phyloP scores from a whole-genome alignment of 2,113 vertebrate genomes.

The Talpa occidentalis region DNA sequence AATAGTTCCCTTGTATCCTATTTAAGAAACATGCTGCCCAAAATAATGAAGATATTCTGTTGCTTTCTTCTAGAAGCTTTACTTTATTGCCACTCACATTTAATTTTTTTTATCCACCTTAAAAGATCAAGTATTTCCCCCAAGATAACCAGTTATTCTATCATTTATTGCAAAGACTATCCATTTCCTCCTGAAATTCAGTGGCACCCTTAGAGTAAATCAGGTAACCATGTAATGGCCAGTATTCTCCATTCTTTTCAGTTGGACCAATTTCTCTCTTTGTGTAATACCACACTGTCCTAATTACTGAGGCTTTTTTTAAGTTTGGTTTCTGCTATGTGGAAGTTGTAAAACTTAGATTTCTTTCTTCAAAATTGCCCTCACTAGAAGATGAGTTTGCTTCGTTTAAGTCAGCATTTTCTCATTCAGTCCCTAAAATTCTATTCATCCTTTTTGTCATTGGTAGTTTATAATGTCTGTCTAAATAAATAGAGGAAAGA shows the following conservation, averaged over 20 bases:
- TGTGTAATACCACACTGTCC: background rate
- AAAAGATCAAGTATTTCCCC: background rate
- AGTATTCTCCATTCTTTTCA: background rate
- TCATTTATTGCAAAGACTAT: background rate
- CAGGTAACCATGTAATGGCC: fast-evolving
- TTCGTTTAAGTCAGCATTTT: slow-evolving; percentile 12
- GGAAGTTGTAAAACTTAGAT: background rate
- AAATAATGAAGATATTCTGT: background rate
- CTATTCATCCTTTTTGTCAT: background rate
- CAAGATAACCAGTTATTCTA: background rate
- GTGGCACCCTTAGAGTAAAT: background rate
- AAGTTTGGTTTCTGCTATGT: background rate
- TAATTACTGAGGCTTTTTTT: background rate
- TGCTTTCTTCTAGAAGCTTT: background rate
- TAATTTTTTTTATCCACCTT: background rate
- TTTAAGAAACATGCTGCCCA: background rate
- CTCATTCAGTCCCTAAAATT: background rate
- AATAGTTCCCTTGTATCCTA: background rate
- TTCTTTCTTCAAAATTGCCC: background rate
- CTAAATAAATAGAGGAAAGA: background rate
- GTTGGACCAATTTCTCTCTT: background rate
- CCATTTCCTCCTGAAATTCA: background rate
- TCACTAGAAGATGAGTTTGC: background rate
- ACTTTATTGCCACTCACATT: background rate
- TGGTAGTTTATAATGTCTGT: background rate